phyloP scores from a whole-genome alignment of 2,113 vertebrate genomes.

The Seriola dumerili region DNA sequence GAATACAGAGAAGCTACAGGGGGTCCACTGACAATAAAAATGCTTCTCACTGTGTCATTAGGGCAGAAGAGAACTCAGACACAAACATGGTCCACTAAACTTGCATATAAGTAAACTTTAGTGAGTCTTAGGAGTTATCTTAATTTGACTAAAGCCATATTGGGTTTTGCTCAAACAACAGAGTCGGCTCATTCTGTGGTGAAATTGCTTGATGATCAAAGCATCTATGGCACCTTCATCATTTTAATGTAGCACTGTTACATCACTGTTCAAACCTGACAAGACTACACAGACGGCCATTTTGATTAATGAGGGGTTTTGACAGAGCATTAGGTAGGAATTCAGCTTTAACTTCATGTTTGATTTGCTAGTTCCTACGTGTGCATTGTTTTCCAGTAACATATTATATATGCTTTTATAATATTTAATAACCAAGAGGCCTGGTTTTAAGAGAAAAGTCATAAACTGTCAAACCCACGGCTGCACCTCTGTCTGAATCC shows the following conservation, averaged over 20 bases:
- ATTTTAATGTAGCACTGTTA: slow-evolving; percentile 48
- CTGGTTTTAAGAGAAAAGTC: neutral
- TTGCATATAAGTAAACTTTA: slow-evolving; percentile 20
- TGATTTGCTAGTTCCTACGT: neutral
- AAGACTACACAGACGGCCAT: slow-evolving; percentile 69
- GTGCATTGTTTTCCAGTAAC: neutral
- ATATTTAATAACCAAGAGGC: neutral
- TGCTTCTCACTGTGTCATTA: slow-evolving; percentile 33
- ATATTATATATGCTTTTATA: neutral
- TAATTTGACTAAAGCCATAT: neutral
- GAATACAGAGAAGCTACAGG: slow-evolving; percentile 53
- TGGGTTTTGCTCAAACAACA: neutral
- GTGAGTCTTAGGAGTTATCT: neutral
- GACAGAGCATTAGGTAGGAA: slow-evolving; percentile 34
- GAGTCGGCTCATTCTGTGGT: neutral
- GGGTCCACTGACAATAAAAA: slow-evolving; percentile 51
- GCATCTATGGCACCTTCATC: neutral
- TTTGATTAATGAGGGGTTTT: slow-evolving; percentile 75
- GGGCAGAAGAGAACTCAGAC: slow-evolving; percentile 15
- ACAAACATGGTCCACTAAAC: neutral
- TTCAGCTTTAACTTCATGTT: neutral
- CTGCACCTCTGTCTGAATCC: slow-evolving; percentile 15
- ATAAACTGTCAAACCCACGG: slow-evolving; percentile 8
- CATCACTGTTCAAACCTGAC: slow-evolving; percentile 61
- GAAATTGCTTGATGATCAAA: neutral